Evolutionary conservation across 2,113 vertebrate species (phyloP), one percentile per base, ranked within the genome.

Genomic region (Leptodactylus fuscus): DNA sequence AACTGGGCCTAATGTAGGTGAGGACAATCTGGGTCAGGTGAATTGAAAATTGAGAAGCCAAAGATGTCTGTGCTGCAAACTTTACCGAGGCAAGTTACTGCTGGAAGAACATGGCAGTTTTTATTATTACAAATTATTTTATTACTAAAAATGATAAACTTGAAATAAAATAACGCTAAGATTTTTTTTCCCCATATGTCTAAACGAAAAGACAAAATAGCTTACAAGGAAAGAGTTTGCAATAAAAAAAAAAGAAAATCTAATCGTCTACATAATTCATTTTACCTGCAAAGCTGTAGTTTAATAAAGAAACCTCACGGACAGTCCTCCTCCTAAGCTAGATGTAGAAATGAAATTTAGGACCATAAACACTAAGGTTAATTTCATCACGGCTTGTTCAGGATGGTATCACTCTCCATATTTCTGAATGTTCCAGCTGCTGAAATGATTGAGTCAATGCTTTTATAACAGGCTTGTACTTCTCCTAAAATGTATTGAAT

Each of bases 351-450:
- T 76, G 7, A 76, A 48, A 76, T 76, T 76, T 51, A 9, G 18
- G 46, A 32, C 51, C 1, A n/a, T 27, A 76, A 76, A 80, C 13
- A 65, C 15, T 46, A 58, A 46, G 58, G 15, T 65, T 65, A 79
- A 81, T 41, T 44, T 24, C 41, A 46, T 65, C 13, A 55, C 6
- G 58, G 12, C 53, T 36, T 48, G 12, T 62, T 27, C 32, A 16
- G 55, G 58, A 62, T 65, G 38, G 36, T 41, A 65, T 62, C 41
- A 44, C 38, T 51, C 65, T 44, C 29, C 62, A 65, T 18, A 44
- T 65, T 62, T 27, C 78, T 81, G 78, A 65, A 81, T 62, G 55
- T 81, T 29, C 34, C 78, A 81, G 78, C 78, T 81, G 78, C 44
- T 81, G 78, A 12, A 22, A 58, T 76, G 32, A 76, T 76, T 76